Conservation (phyloP, 1,140 invertebrate species). For the Drosophila paulistorum region DNA sequence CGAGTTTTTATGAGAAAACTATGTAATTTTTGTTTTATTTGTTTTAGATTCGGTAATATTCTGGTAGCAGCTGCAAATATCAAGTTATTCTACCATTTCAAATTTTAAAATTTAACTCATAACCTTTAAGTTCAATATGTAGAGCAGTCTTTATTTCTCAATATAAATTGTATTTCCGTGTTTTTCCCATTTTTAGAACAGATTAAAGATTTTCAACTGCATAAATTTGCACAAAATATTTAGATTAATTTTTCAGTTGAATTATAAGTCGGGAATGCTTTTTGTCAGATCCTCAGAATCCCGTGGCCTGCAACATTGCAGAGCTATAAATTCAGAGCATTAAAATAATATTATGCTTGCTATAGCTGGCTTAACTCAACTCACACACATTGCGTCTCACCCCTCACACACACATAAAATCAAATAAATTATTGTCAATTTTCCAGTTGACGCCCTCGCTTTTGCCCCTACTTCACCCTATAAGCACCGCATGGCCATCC, state of each 20-base stretch:
- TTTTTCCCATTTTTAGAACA: too few relatives aligned
- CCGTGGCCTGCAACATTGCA: constrained; percentile 14
- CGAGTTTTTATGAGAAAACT: too few relatives aligned
- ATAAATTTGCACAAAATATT: background rate
- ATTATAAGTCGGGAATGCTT: constrained; percentile 6
- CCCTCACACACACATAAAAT: constrained; percentile 46
- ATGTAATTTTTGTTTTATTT: too few relatives aligned
- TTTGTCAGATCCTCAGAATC: background rate
- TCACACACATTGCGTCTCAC: constrained; percentile 11
- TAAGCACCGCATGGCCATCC: background rate
- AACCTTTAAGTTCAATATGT: too few relatives aligned
- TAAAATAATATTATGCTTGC: constrained; percentile 72
- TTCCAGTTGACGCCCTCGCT: constrained; percentile 58
- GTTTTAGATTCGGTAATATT: too few relatives aligned
- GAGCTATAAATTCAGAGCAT: constrained; percentile 66
- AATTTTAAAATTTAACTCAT: too few relatives aligned
- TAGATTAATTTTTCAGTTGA: background rate
- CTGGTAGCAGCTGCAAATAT: too few relatives aligned
- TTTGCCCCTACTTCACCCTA: constrained; percentile 28
- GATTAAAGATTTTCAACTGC: too few relatives aligned
- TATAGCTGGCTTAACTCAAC: constrained; percentile 36
- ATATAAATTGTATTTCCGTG: too few relatives aligned
- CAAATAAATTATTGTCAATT: constrained; percentile 82
- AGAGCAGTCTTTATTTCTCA: too few relatives aligned
- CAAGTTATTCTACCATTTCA: too few relatives aligned